Evolutionary conservation across 1,140 invertebrate genomes (phyloP).

Genomic region (Trachelipus rathkii): DNA sequence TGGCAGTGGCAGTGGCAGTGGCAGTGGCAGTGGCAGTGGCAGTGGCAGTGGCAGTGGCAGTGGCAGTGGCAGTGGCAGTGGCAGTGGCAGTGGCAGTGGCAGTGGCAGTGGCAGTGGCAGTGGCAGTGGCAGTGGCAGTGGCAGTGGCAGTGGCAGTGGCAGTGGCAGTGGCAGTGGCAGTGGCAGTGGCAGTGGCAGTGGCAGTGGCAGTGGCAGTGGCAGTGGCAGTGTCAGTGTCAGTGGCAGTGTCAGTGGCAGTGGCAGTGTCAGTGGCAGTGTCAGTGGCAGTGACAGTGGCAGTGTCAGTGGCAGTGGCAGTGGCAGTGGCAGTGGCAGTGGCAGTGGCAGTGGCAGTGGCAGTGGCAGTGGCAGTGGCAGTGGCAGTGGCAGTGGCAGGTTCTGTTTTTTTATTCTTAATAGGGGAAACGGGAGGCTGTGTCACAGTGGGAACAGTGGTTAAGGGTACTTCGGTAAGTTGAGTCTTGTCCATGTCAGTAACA

Average conservation of each 20-base stretch:
- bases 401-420: no score
- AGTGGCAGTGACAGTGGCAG: constrained; percentile 9
- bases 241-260: constrained; percentile 1
- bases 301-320: constrained; percentile 2
- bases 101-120: neutral
- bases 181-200: neutral
- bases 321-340: constrained; percentile 12
- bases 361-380: neutral
- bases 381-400: constrained; percentile 6
- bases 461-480: no score
- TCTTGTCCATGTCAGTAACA: no score
- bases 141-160: neutral
- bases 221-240: neutral
- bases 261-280: constrained; percentile 10
- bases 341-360: neutral
- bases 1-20: constrained; percentile 14
- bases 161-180: neutral
- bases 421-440: no score
- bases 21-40: constrained; percentile 9
- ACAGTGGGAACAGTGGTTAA: no score
- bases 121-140: neutral
- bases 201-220: neutral
- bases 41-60: constrained; percentile 16
- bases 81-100: neutral
- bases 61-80: neutral